Evolutionary conservation across 2,797 vertebrate genomes (phyloP), one percentile per base, ranked within the genome.

Genomic region (Gallinago stenura): DNA sequence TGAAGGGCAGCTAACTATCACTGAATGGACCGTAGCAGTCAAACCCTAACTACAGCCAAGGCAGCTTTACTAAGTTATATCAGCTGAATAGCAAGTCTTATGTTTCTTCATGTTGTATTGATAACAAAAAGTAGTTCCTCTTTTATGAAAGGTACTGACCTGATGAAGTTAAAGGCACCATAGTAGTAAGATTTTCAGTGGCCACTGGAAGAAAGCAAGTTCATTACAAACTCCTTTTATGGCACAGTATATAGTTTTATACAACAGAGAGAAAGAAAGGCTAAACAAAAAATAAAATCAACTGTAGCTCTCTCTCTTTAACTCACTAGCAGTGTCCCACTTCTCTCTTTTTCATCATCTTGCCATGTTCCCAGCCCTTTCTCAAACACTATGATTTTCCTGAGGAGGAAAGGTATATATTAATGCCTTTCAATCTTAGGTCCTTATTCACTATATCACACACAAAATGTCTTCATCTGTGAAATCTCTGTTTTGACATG

Each of bases 71-170:
- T 28, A 50, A 68, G 7, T 35, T 58, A 5, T 18, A 33, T 12
- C 7, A 41, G 14, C 20, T 78, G 45, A 91, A 53, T 10, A 73
- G 20, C 9, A 83, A 76, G 30, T 21, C 11, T 73, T 83, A 17
- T 2, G 12, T 77, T 85, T 78, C 50, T 57, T 76, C 18, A 18
- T 45, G 4, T 37, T 50, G 19, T 8, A 33, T 7, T 25, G 35
- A 4, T 46, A 46, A 76, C 24, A 85, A 65, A 83, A 90, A 33
- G 4, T 11, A 26, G 7, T 41, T 61, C 69, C 9, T 65, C 3
- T 54, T 87, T 93, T 60, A 46, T 58, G 22, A 82, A 83, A 62
- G 19, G 35, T 69, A 95, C 94, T 79, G 54, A 95, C 94, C 90
- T 95, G 95, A 46, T 0, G 65, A 84, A 37, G 82, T 88, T 88